These are phyloP conservation scores for Phaethon lepturus DNA, from an alignment of 2,113 vertebrate species.

Conservation along the genomic window DNA sequence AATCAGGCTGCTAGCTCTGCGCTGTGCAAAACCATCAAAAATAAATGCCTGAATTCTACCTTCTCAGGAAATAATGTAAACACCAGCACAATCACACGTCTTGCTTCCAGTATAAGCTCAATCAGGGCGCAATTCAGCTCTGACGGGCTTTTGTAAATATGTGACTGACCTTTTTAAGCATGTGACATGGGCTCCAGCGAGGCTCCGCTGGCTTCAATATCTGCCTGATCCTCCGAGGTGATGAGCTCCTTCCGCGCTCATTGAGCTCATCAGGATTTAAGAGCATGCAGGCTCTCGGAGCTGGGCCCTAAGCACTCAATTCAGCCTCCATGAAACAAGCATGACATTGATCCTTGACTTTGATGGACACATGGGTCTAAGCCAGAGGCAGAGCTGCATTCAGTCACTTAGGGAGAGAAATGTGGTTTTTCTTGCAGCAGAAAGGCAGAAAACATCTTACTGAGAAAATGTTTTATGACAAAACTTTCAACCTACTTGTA, in stretches of 20 bases:
- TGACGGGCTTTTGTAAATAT: not conserved
- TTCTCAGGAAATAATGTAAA: not conserved
- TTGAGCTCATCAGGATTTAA: not conserved
- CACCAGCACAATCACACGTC: not conserved
- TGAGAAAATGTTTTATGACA: not conserved
- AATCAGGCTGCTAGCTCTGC: conserved; percentile 1
- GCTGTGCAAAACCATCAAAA: not conserved
- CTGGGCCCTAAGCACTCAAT: not conserved
- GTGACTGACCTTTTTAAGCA: not conserved
- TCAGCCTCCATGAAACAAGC: not conserved
- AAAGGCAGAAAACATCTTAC: not conserved
- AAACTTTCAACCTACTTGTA: not conserved
- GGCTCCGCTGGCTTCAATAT: not conserved
- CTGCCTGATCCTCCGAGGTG: not conserved
- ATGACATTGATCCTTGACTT: not conserved
- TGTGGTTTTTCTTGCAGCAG: not conserved
- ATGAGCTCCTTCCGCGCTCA: not conserved
- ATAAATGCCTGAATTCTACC: not conserved
- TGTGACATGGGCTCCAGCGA: not conserved
- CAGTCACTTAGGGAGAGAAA: not conserved
- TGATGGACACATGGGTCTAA: not conserved
- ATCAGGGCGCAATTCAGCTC: not conserved
- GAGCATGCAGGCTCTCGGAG: not conserved
- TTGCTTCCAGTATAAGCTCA: not conserved
- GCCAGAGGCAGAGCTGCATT: not conserved